These are phyloP conservation scores for Penaeus japonicus DNA, from an alignment of 1,140 invertebrate genomes.

Conservation along the genomic window DNA sequence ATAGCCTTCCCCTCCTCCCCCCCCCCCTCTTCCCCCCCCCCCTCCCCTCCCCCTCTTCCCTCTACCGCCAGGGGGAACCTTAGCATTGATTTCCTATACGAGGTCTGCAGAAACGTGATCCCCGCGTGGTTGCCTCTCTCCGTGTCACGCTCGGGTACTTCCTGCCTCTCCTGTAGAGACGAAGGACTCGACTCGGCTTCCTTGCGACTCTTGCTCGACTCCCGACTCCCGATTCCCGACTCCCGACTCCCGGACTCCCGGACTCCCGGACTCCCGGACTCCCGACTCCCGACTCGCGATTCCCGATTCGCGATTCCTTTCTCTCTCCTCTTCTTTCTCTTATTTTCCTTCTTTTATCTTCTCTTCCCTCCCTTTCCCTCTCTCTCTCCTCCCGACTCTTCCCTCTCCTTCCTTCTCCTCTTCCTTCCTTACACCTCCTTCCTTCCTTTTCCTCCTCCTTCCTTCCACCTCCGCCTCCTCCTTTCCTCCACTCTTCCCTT, in stretches of 20 bases:
- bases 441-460: not conserved
- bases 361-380: not conserved
- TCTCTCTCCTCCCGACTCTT: not conserved
- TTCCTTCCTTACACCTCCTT: too few species aligned
- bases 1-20: not conserved
- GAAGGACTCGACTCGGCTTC: not conserved
- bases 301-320: not conserved
- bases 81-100: constrained; percentile 24
- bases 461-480: not conserved
- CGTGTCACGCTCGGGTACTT: not conserved
- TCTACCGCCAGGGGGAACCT: not conserved
- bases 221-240: not conserved
- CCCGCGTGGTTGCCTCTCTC: not conserved
- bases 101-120: constrained; percentile 13
- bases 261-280: not conserved
- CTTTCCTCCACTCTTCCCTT: too few species aligned
- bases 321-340: not conserved
- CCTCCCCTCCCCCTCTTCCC: not conserved
- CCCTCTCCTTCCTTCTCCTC: not conserved
- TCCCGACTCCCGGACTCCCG: not conserved
- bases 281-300: not conserved
- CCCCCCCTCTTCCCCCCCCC: not conserved
- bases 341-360: not conserved
- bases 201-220: not conserved
- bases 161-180: not conserved